Evolutionary conservation across 2,113 vertebrate genomes (phyloP), one percentile per base, ranked within the genome.

Genomic region (Petaurus breviceps): DNA sequence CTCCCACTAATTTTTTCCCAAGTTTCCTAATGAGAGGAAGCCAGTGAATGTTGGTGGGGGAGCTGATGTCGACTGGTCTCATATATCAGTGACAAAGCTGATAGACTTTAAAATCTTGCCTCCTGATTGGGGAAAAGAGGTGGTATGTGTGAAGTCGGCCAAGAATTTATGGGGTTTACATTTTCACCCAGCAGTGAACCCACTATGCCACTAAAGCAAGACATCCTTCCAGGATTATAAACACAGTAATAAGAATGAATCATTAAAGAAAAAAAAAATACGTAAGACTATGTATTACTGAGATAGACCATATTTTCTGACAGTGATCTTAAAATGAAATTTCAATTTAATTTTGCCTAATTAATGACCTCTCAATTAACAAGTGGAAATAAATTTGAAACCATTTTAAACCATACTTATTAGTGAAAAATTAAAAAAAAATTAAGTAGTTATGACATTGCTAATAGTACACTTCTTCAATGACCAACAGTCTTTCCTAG

Each of bases 181-280:
- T 43, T 92, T 28, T 25, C 1, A 51, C 68, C 14, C 92, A 51
- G 92, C n/a, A 51, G 51, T 26, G 57, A 52, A 37, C 25, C 28
- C 43, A 57, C 77, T 90, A 37, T n/a, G 16, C 3, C 93, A 46
- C 47, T 2, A 84, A 84, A 9, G 3, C 53, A 55, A 47, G 47
- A 50, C 26, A 93, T 92, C 55, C 51, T 95, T 51, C 22, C 92
- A 53, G 50, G 90, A 92, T 92, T 51, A 0, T 57, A 54, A 96
- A 23, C 57, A 93, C 93, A 95, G 90, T 50, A 91, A 1, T 43
- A 84, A 84, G 19, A 84, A 89, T 43, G 25, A 94, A 95, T 11
- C 54, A 68, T 54, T 61, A 91, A 84, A 94, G 50, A 97, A 94
- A 95, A 97, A 94, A 95, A 92, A 90, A 53, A 77, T 92, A 68